Evolutionary conservation across 1,140 invertebrate species (phyloP).

Genomic region (Lepidurus couesii): DNA sequence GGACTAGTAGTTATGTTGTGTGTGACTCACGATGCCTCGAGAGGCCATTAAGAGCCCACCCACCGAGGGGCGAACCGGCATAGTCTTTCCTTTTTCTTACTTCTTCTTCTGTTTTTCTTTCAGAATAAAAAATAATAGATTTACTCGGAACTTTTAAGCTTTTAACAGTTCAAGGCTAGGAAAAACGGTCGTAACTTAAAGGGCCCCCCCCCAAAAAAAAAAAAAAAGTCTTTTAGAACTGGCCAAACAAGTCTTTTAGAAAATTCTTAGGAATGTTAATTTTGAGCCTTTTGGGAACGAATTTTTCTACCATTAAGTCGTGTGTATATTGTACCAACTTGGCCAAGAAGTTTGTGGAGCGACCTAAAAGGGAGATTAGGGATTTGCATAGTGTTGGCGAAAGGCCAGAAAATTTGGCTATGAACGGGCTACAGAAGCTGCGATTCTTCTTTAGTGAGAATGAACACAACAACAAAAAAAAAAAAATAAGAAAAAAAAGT

Average conservation of each 20-base stretch:
- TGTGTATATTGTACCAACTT: no score
- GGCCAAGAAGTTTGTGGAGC: not conserved
- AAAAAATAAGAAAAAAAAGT: not conserved
- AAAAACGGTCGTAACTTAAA: not conserved
- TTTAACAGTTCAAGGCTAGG: not conserved
- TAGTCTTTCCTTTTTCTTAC: not conserved
- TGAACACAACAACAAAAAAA: not conserved
- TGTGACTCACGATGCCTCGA: conserved; percentile 13
- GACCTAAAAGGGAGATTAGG: not conserved
- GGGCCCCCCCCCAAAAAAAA: not conserved
- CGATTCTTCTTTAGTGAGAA: not conserved
- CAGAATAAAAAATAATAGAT: no score
- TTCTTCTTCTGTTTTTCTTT: not conserved
- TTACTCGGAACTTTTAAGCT: not conserved
- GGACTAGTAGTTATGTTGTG: conserved; percentile 22
- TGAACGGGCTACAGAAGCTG: conserved; percentile 3
- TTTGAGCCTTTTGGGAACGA: no score
- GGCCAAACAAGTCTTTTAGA: not conserved
- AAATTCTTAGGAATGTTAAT: no score
- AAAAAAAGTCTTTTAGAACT: not conserved
- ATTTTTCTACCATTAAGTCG: no score
- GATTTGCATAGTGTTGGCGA: not conserved
- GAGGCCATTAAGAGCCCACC: conserved; percentile 20
- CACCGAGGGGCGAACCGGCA: not conserved
- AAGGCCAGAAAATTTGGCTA: not conserved